Percentiles rank a stretch among this genome's conserved stretches.
These are phyloP conservation scores for Hydrolagus affinis DNA, from an alignment of 2,113 vertebrate species.

Conservation along the genomic window DNA sequence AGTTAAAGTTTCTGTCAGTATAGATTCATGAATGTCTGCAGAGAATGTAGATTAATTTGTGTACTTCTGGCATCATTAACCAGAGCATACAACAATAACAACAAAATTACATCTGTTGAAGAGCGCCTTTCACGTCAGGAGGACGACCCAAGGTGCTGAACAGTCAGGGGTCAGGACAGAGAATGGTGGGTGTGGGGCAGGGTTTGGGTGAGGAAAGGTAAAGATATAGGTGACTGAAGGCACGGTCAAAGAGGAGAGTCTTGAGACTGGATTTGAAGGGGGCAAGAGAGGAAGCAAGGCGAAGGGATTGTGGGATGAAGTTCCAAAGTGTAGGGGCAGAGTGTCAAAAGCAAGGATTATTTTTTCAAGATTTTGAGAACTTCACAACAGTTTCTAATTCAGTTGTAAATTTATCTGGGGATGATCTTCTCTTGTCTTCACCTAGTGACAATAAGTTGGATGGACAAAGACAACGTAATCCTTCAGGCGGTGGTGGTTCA, in stretches of 20 bases:
- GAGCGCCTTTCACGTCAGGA: too few relatives aligned
- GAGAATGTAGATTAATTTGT: not conserved
- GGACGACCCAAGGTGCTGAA: too few relatives aligned
- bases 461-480: conserved; percentile 80
- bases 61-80: not conserved
- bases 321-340: too few relatives aligned
- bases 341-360: not conserved
- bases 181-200: too few relatives aligned
- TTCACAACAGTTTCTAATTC: not conserved
- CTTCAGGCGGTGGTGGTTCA: conserved; percentile 75
- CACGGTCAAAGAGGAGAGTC: too few relatives aligned
- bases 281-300: too few relatives aligned
- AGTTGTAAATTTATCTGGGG: not conserved
- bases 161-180: too few relatives aligned
- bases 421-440: conserved; percentile 4
- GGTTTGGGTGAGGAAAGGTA: too few relatives aligned
- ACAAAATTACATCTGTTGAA: too few relatives aligned
- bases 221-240: too few relatives aligned
- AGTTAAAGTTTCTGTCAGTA: conserved; percentile 4
- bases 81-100: not conserved
- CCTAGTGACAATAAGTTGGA: conserved; percentile 76
- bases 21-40: conserved; percentile 1
- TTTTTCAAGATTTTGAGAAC: not conserved
- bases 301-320: too few relatives aligned
- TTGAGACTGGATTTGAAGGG: too few relatives aligned